A percentile compares a stretch with the other conserved stretches of the same genome.
Evolutionary conservation across 2,797 vertebrate species (phyloP).

Genomic region (Halcyon leucocephala): DNA sequence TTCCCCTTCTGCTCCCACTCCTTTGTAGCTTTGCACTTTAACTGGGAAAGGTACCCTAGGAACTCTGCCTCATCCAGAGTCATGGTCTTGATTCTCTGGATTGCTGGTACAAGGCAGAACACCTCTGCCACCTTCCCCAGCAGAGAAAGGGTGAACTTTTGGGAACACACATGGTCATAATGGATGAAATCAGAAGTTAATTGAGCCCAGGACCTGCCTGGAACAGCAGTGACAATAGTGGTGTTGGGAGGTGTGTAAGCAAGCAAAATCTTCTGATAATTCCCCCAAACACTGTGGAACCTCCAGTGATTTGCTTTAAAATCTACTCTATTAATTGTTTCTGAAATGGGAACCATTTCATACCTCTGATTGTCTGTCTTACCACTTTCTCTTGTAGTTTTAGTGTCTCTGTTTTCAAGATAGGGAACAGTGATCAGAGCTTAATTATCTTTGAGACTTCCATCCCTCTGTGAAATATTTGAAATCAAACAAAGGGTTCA

Average conservation of each 20-base stretch:
- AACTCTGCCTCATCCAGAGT: neutral
- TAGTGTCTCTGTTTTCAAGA: neutral
- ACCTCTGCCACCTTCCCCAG: neutral
- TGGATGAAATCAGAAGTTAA: neutral
- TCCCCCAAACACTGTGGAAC: neutral
- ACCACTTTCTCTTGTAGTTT: neutral
- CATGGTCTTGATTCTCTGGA: neutral
- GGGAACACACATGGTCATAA: neutral
- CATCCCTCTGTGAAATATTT: conserved; percentile 31
- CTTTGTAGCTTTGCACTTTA: neutral
- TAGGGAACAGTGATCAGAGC: neutral
- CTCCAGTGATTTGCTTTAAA: conserved; percentile 16
- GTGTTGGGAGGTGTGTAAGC: neutral
- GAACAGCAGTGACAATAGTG: neutral
- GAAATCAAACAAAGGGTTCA: conserved; percentile 10
- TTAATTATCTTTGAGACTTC: conserved; percentile 61
- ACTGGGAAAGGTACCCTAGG: neutral
- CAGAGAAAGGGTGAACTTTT: neutral
- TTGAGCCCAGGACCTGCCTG: neutral
- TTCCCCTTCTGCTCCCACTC: neutral
- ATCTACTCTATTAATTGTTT: neutral
- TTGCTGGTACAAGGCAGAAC: neutral
- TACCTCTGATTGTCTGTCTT: neutral
- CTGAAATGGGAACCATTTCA: neutral
- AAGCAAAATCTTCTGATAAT: neutral